These are phyloP conservation scores for Cromileptes altivelis DNA, from an alignment of 2,113 vertebrate species.

Conservation along the genomic window DNA sequence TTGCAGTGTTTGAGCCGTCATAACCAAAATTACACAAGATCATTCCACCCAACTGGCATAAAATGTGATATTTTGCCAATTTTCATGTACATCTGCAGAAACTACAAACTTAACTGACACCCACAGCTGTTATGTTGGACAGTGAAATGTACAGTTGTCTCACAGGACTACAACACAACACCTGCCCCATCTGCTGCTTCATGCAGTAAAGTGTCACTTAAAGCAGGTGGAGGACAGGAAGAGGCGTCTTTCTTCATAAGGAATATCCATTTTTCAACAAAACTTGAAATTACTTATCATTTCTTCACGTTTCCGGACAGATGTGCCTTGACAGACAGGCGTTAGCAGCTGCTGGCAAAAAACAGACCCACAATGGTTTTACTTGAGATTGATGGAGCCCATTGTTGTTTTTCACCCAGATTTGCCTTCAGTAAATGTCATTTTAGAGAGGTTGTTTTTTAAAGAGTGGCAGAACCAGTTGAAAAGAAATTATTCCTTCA, in stretches of 20 bases:
- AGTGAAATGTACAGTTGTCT: background rate
- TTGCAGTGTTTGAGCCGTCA: too few relatives aligned
- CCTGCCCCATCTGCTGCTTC: conserved; percentile 28
- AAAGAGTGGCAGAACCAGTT: background rate
- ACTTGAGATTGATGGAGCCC: background rate
- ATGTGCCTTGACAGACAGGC: background rate
- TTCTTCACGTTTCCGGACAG: background rate
- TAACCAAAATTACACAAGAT: too few relatives aligned
- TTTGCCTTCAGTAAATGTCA: background rate
- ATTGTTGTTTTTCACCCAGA: background rate
- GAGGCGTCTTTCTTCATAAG: background rate
- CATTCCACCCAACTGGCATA: too few relatives aligned
- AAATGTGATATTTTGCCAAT: background rate
- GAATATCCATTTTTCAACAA: background rate
- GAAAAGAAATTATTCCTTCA: background rate
- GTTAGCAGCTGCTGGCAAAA: background rate
- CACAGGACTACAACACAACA: background rate
- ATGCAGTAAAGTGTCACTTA: background rate
- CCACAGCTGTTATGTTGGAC: conserved; percentile 16
- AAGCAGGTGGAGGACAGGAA: background rate
- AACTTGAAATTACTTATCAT: background rate
- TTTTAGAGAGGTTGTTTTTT: background rate
- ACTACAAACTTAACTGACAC: background rate
- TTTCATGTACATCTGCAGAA: background rate
- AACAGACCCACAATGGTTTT: background rate